Base-by-base conservation (phyloP, 2,113 vertebrate species). In the Chloropsis cyanopogon region DNA sequence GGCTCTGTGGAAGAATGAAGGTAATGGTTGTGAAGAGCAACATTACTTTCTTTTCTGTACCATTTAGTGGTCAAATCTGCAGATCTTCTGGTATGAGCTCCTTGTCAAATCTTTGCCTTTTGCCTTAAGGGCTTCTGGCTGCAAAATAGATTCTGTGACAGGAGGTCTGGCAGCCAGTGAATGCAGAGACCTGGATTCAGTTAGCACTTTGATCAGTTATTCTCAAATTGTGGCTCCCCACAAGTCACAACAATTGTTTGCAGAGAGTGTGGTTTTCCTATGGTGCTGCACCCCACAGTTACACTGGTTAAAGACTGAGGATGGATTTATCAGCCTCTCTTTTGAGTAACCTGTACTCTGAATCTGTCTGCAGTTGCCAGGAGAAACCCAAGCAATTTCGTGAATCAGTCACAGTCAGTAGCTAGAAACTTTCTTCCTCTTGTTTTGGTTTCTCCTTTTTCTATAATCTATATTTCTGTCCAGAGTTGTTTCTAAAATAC, bases 1-100 rank as follows among this genome's bases (percentile, higher is more conserved):
- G 35, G 95, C 98, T 63, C 93, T 99, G 23, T 99, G 99, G 99
- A 97, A 98, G 84, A 99, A 98, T 65, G 99, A 99, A 98, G 99
- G 99, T 99, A 93, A 84, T 35, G 39, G 33, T 79, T 91, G 8
- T 91, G 47, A 60, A 81, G 18, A 64, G 39, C 47, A n/a, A 6
- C 4, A 4, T 63, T 28, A 11, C 22, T 66, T 77, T 92, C 29
- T 26, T 50, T 41, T 68, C 42, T 75, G 4, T 78, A 21, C 54
- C 26, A 19, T 33, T 78, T 24, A 82, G 13, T 23, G 33, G 44
- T 33, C 35, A 33, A 53, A 76, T 54, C 53, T 60, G 33, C 26
- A 81, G 20, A 56, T n/a, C 7, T 44, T 52, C 7, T 42, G 14
- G 0, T 56, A 2, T 42, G 25, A 73, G 11, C 18, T 73, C 25